These are phyloP conservation scores for Altica lythri DNA, from an alignment of 2,888 invertebrate species.

Conservation along the genomic window DNA sequence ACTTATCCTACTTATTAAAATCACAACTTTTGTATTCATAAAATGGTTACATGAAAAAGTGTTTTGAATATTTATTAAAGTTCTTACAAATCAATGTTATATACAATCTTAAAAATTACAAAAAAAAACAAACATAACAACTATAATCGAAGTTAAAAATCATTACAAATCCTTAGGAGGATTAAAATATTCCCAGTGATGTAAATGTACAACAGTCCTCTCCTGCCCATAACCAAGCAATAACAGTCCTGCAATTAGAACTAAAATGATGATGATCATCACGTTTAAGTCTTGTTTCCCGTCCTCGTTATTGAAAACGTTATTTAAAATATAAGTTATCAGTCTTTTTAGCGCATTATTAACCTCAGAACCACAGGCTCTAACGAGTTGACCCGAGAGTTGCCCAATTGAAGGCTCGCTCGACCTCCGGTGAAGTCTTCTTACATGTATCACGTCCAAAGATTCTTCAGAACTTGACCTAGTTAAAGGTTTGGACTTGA, in stretches of 20 bases:
- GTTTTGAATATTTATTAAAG: slow-evolving; percentile 11
- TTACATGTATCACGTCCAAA: slow-evolving; percentile 26
- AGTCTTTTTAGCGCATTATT: slow-evolving; percentile 71
- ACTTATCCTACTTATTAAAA: too few relatives aligned
- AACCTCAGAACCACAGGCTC: slow-evolving; percentile 70
- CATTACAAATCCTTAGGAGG: slow-evolving; percentile 67
- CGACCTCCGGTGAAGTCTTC: slow-evolving; percentile 52
- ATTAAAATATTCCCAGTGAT: slow-evolving; percentile 89
- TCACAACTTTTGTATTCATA: too few relatives aligned
- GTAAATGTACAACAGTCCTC: slow-evolving; percentile 73
- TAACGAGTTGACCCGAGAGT: slow-evolving; percentile 70
- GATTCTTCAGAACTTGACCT: slow-evolving; percentile 50
- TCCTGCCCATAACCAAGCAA: slow-evolving; percentile 73
- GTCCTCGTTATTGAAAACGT: slow-evolving; percentile 65
- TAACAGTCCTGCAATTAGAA: slow-evolving; percentile 77
- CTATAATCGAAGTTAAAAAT: slow-evolving; percentile 16
- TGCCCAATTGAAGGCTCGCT: slow-evolving; percentile 70
- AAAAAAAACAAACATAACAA: slow-evolving; percentile 22
- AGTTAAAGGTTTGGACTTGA: slow-evolving; percentile 44
- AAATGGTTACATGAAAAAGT: too few relatives aligned
- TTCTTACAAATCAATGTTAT: slow-evolving; percentile 20
- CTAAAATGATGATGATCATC: slow-evolving; percentile 76
- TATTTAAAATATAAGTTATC: slow-evolving; percentile 67
- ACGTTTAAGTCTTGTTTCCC: slow-evolving; percentile 74
- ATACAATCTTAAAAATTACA: slow-evolving; percentile 22